These are phyloP conservation scores for Augochlora pura DNA, from an alignment of 1,140 invertebrate genomes.

Conservation along the genomic window DNA sequence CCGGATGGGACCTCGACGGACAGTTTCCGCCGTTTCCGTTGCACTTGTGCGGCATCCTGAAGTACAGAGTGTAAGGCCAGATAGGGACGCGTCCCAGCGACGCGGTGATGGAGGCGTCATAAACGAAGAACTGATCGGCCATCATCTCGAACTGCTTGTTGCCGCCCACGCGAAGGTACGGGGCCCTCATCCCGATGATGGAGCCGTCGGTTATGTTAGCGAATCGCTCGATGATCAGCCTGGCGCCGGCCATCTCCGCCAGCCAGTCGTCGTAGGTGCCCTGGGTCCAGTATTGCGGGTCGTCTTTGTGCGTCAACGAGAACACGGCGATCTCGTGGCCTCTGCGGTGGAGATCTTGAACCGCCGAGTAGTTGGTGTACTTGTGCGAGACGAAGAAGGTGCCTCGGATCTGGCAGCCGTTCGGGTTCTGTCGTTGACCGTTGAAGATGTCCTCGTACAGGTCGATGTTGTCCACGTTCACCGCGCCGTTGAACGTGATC, in stretches of 20 bases:
- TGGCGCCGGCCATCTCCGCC: conserved; percentile 96
- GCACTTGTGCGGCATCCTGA: conserved; percentile 96
- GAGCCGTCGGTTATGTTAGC: conserved; percentile 95
- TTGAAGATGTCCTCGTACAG: conserved; percentile 95
- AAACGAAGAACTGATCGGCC: conserved; percentile 96
- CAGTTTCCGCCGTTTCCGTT: conserved; percentile 96
- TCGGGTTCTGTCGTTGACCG: conserved; percentile 92
- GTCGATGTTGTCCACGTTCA: conserved; percentile 97
- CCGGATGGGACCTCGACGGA: conserved; percentile 92
- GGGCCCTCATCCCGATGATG: conserved; percentile 93
- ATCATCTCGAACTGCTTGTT: conserved; percentile 98
- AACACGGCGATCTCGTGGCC: conserved; percentile 97
- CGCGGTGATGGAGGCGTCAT: conserved; percentile 96
- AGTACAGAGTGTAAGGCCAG: conserved; percentile 97
- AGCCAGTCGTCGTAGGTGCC: conserved; percentile 95
- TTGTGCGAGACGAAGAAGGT: conserved; percentile 98
- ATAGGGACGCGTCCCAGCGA: conserved; percentile 93
- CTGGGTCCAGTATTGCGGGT: conserved; percentile 93
- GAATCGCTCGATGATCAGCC: conserved; percentile 92
- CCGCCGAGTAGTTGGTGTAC: conserved; percentile 96
- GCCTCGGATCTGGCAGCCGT: conserved; percentile 95
- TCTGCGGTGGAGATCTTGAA: conserved; percentile 94
- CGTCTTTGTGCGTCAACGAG: conserved; percentile 95
- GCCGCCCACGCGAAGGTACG: conserved; percentile 94
- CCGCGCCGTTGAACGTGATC: conserved; percentile 95